phyloP scores from a whole-genome alignment of 2,888 invertebrate genomes.

The Nomada fucata region DNA sequence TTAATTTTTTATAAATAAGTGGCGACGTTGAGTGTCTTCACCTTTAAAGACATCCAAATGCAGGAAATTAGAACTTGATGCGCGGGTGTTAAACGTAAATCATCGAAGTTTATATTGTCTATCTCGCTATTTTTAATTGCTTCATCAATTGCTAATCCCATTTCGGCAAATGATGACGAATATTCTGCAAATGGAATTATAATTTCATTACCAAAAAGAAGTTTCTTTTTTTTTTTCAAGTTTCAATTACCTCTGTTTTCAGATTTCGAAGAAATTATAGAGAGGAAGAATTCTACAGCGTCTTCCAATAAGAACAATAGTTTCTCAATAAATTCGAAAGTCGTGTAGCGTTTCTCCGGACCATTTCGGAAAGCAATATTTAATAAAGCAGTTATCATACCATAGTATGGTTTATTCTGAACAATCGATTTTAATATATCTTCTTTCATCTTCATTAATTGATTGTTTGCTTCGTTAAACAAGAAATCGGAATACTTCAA shows the following conservation, averaged over 20 bases:
- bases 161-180: slow-evolving; percentile 91
- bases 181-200: slow-evolving; percentile 77
- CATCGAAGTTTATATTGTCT: slow-evolving; percentile 79
- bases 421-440: slow-evolving; percentile 83
- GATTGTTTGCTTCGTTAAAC: slow-evolving; percentile 75
- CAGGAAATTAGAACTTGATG: slow-evolving; percentile 90
- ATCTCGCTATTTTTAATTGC: slow-evolving; percentile 84
- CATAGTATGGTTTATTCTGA: slow-evolving; percentile 83
- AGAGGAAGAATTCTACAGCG: slow-evolving; percentile 75
- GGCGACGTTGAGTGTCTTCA: slow-evolving; percentile 75
- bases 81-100: slow-evolving; percentile 86
- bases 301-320: slow-evolving; percentile 72
- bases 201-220: slow-evolving; percentile 1
- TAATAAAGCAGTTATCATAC: slow-evolving; percentile 78
- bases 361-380: slow-evolving; percentile 66
- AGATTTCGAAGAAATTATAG: slow-evolving; percentile 72
- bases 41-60: slow-evolving; percentile 92
- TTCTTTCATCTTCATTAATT: slow-evolving; percentile 78
- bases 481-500: slow-evolving; percentile 69
- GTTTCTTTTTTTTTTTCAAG: neutral
- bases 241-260: slow-evolving; percentile 61
- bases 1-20: neutral
- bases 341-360: slow-evolving; percentile 53
- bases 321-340: slow-evolving; percentile 57
- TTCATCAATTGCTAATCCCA: slow-evolving; percentile 89